Conservation (phyloP, 2,888 invertebrate genomes). For the Brachyptera risi region DNA sequence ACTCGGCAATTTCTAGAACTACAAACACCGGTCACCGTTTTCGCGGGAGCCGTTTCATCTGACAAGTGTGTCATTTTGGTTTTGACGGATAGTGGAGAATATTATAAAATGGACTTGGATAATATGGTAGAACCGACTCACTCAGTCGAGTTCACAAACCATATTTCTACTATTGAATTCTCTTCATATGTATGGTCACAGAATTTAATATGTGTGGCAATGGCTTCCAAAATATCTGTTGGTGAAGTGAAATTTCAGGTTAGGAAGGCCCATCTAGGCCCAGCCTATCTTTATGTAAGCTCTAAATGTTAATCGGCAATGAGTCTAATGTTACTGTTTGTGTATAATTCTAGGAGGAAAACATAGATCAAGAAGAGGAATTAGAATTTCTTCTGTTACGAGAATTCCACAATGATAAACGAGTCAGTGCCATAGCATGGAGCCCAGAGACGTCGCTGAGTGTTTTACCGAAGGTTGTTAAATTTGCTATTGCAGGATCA, state of each 20-base stretch:
- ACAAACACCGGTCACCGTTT: no score
- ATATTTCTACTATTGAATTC: conserved; percentile 55
- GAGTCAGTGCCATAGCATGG: conserved; percentile 55
- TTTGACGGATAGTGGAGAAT: no score
- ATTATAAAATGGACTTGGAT: background rate
- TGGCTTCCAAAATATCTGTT: conserved; percentile 53
- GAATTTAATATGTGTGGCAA: conserved; percentile 57
- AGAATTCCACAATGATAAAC: conserved; percentile 53
- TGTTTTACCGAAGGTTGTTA: conserved; percentile 53
- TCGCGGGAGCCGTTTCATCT: no score
- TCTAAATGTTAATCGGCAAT: conserved; percentile 15
- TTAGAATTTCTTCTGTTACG: conserved; percentile 49
- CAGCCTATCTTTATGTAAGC: background rate
- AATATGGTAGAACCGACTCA: background rate
- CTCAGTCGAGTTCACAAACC: conserved; percentile 46
- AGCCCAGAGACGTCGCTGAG: conserved; percentile 60
- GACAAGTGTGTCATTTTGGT: no score
- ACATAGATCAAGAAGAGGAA: conserved; percentile 48
- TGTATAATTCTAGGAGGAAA: conserved; percentile 48
- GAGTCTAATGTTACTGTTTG: no score
- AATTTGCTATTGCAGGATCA: conserved; percentile 53
- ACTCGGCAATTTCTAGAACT: no score
- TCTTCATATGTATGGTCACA: conserved; percentile 63
- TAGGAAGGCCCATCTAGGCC: conserved; percentile 36
- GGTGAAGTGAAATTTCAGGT: conserved; percentile 56